Base-by-base conservation (phyloP, 1,140 invertebrate genomes). In the Steinernema feltiae region DNA sequence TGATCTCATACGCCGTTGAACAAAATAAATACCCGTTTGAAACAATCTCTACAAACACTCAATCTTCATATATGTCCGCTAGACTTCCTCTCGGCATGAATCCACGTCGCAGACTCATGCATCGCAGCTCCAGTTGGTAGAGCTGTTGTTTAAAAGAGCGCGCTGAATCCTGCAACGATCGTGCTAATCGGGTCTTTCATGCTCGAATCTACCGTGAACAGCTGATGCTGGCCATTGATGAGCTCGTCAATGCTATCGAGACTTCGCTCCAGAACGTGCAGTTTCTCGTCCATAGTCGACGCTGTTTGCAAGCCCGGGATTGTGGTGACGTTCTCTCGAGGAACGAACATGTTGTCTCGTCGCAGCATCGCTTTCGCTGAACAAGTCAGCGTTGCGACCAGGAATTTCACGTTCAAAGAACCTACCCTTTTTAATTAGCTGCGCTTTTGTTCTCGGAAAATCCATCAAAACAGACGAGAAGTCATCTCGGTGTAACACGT, bases 281-380 rank as follows among this genome's bases (percentile, higher is more conserved):
- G 53, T 21, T 63, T 63, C 3, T 63, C 53, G 24, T 63, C 53
- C 53, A 63, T 63, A 7, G 53, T 63, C 24, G 24, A n/a, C 15
- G 53, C 12, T 3, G 2, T 7, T 21, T 63, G 53, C 15, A 63
- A 3, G 24, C 53, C 53, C 24, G 53, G 53, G 15, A 63, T 27
- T 17, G 53, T 17, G 53, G 15, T 17, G 53, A 3, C 24, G 15
- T 3, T 27, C 24, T 63, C 15, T 12, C 53, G 15, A 3, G 53
- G 53, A 63, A 63, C 24, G 53, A n/a, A 63, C 53, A 63, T 63
- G 53, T 63, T 63, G 53, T 63, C 53, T 27, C 53, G 15, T 27
- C 24, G 12, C 15, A 63, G 53, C 53, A 63, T 63, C 24, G 53
- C 53, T 21, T 63, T 63, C 24, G 53, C 53, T 63, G 53, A 27